Conservation (phyloP, 2,797 vertebrate genomes). For the Oryzias sinensis region DNA sequence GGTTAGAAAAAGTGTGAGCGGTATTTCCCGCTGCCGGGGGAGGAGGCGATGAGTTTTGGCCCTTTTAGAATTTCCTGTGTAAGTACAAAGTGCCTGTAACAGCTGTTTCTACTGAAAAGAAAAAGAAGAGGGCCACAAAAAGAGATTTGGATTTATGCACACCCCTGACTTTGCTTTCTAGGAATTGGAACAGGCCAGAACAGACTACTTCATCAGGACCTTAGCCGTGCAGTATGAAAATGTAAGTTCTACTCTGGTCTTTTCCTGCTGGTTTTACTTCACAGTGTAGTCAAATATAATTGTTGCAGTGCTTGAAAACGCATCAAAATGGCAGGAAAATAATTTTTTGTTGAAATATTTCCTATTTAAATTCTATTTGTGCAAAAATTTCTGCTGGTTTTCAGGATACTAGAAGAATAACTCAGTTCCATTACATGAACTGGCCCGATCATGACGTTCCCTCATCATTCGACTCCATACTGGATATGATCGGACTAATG, state of each 20-base stretch:
- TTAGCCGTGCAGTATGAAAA: conserved; percentile 89
- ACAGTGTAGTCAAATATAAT: neutral
- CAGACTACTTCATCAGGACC: conserved; percentile 92
- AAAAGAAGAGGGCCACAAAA: neutral
- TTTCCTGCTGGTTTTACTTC: too few relatives aligned
- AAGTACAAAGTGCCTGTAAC: conserved; percentile 70
- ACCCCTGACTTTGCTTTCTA: conserved; percentile 59
- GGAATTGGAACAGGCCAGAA: conserved; percentile 91
- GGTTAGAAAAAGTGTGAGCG: conserved; percentile 97
- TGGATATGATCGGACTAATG: conserved; percentile 98
- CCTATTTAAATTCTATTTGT: too few relatives aligned
- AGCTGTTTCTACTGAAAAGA: conserved; percentile 17
- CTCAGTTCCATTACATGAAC: conserved; percentile 98
- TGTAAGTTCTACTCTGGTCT: conserved; percentile 71
- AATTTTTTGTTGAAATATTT: neutral
- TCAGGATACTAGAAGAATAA: conserved; percentile 89
- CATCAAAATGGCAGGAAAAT: neutral
- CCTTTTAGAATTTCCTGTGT: conserved; percentile 96
- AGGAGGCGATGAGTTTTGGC: conserved; percentile 87
- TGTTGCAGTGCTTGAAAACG: neutral
- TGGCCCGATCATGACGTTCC: conserved; percentile 99
- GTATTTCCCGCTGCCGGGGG: conserved; percentile 88
- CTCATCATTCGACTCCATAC: conserved; percentile 97
- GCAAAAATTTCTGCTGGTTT: conserved; percentile 6
- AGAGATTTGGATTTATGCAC: neutral